Percentiles rank a stretch among this genome's conserved stretches.
These are phyloP conservation scores for Antheraea mylitta DNA, from an alignment of 1,140 invertebrate species.

Conservation along the genomic window DNA sequence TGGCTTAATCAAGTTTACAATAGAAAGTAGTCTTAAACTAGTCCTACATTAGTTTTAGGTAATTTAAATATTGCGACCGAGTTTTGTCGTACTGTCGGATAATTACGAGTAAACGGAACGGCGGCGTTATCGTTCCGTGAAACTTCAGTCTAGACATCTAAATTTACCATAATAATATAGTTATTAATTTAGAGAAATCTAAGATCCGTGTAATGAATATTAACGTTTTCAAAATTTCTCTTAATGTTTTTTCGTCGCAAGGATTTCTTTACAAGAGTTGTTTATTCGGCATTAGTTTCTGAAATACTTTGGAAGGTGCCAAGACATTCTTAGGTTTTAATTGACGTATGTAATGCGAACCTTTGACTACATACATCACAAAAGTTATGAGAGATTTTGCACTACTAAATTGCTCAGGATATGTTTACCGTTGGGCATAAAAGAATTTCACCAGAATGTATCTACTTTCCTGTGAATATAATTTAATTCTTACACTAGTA, in stretches of 20 bases:
- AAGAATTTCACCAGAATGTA: too few species aligned
- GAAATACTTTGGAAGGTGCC: too few species aligned
- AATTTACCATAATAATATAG: neutral
- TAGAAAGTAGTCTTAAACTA: constrained; percentile 53
- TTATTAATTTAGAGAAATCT: neutral
- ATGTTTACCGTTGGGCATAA: too few species aligned
- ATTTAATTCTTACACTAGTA: too few species aligned
- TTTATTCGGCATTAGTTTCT: too few species aligned
- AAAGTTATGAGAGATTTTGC: too few species aligned
- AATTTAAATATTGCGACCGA: constrained; percentile 6
- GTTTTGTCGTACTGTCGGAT: constrained; percentile 6
- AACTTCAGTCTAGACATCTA: neutral
- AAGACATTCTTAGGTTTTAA: too few species aligned
- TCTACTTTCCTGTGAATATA: too few species aligned
- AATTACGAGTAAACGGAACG: neutral
- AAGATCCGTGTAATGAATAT: neutral
- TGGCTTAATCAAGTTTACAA: constrained; percentile 59
- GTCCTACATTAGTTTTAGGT: constrained; percentile 19
- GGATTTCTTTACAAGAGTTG: too few species aligned
- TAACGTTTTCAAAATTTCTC: neutral
- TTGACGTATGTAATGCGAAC: too few species aligned
- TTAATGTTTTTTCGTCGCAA: neutral
- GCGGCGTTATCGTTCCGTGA: neutral
- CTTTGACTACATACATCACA: too few species aligned
- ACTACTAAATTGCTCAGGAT: too few species aligned